Evolutionary conservation across 1,140 invertebrate genomes (phyloP).

Genomic region (Ctenoplectra terminalis): DNA sequence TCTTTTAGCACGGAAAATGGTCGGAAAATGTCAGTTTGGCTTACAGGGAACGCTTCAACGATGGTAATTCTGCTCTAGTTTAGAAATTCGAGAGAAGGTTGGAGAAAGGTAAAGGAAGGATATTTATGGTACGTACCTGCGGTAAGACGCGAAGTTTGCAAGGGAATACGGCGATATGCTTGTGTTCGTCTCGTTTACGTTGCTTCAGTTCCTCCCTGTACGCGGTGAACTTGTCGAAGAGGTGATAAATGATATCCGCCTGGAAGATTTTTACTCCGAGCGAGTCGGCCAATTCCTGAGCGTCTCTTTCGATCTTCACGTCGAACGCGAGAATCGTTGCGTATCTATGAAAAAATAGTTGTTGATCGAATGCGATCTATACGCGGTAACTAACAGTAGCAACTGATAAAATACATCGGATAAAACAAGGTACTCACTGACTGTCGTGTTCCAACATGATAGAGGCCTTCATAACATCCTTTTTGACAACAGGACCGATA

Average conservation of each 20-base stretch:
- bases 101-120: neutral
- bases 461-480: slow-evolving; percentile 99
- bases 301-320: slow-evolving; percentile 98
- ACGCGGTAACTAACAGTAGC: neutral
- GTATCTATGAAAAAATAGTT: slow-evolving; percentile 85
- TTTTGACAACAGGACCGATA: slow-evolving; percentile 99
- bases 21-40: no score
- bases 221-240: slow-evolving; percentile 98
- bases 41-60: no score
- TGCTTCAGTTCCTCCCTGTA: slow-evolving; percentile 97
- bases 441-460: slow-evolving; percentile 99
- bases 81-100: neutral
- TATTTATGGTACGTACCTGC: slow-evolving; percentile 85
- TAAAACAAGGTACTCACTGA: slow-evolving; percentile 88
- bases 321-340: slow-evolving; percentile 99
- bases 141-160: slow-evolving; percentile 95
- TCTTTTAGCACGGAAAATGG: neutral
- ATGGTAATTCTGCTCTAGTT: neutral
- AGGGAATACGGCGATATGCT: slow-evolving; percentile 98
- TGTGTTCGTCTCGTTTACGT: slow-evolving; percentile 97
- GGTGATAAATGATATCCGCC: slow-evolving; percentile 99
- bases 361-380: neutral
- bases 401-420: neutral
- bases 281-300: slow-evolving; percentile 97
- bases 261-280: slow-evolving; percentile 98